These are phyloP conservation scores for Ooceraea biroi DNA, from an alignment of 1,140 invertebrate genomes.

Conservation along the genomic window DNA sequence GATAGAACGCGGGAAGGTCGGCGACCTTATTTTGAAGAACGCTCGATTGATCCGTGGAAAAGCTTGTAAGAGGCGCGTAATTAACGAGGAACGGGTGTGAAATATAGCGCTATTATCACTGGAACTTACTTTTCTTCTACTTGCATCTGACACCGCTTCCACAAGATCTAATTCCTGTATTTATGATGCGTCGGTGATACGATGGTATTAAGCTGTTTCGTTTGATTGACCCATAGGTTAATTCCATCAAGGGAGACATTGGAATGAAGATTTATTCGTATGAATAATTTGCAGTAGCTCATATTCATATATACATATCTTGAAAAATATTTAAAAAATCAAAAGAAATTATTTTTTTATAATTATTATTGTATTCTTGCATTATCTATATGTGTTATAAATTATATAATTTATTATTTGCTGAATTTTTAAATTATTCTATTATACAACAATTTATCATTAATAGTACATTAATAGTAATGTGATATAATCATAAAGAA, in stretches of 20 bases:
- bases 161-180: constrained; percentile 44
- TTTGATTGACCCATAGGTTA: constrained; percentile 46
- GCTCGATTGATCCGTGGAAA: constrained; percentile 44
- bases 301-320: too few relatives aligned
- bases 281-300: constrained; percentile 22
- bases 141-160: constrained; percentile 15
- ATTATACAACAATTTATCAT: not conserved
- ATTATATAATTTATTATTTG: not conserved
- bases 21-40: constrained; percentile 35
- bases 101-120: constrained; percentile 41
- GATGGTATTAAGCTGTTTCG: constrained; percentile 38
- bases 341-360: constrained; percentile 19
- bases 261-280: constrained; percentile 22
- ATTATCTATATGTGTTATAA: too few relatives aligned
- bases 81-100: constrained; percentile 36
- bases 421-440: not conserved
- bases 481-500: not conserved
- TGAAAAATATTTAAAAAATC: not conserved
- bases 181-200: constrained; percentile 23
- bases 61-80: not conserved
- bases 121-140: not conserved
- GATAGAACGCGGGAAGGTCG: constrained; percentile 50
- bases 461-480: not conserved
- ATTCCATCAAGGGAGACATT: constrained; percentile 30
- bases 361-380: not conserved